These are phyloP conservation scores for Meandrusa payeni DNA, from an alignment of 2,888 invertebrate species.

Conservation along the genomic window DNA sequence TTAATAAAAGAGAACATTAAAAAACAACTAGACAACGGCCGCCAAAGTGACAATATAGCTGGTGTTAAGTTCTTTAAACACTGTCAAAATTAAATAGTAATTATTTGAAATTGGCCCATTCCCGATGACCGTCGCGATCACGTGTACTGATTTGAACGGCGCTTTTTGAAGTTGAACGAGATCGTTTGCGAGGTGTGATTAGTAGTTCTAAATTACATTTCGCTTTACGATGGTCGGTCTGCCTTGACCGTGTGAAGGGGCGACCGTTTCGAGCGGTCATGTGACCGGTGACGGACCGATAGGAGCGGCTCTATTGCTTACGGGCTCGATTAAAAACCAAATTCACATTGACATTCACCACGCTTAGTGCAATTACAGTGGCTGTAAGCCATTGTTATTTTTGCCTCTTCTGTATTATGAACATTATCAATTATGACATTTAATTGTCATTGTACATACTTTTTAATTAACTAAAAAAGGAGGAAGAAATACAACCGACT, in stretches of 20 bases:
- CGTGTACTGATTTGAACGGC: background rate
- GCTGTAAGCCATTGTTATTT: background rate
- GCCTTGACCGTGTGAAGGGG: conserved; percentile 48
- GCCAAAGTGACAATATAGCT: too few species aligned
- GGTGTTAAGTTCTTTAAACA: background rate
- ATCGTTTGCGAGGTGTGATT: conserved; percentile 28
- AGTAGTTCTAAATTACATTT: conserved; percentile 27
- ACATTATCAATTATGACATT: too few species aligned
- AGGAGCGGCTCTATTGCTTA: conserved; percentile 23
- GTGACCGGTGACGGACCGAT: conserved; percentile 38
- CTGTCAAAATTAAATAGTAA: conserved; percentile 2
- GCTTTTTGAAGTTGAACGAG: conserved; percentile 23
- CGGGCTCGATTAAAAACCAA: conserved; percentile 14
- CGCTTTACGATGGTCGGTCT: conserved; percentile 34
- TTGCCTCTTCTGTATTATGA: too few species aligned
- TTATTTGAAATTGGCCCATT: conserved; percentile 6
- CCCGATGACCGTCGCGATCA: background rate
- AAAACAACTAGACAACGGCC: too few species aligned
- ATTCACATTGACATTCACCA: conserved; percentile 5
- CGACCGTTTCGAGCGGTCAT: conserved; percentile 39
- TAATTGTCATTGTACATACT: too few species aligned
- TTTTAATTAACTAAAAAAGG: too few species aligned
- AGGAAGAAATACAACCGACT: too few species aligned
- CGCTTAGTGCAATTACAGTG: background rate
- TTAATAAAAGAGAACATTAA: too few species aligned